phyloP scores from a whole-genome alignment of 2,797 vertebrate species.

The Cichlasoma orientale region DNA sequence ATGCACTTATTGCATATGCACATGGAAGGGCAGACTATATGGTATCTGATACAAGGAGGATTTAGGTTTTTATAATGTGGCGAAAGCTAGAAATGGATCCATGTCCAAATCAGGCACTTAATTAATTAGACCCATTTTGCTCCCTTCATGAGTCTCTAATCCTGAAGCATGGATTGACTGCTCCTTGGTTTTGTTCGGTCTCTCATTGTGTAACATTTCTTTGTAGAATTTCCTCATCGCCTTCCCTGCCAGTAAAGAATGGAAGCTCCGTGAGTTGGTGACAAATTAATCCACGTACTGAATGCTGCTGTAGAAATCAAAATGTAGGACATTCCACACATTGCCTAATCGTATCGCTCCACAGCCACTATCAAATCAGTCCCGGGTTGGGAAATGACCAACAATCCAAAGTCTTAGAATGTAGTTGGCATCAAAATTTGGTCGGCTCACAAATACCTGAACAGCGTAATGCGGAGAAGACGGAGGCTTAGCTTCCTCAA shows the following conservation, averaged over 20 bases:
- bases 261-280: constrained; percentile 17
- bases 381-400: constrained; percentile 58
- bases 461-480: constrained; percentile 62
- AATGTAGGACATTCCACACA: constrained; percentile 62
- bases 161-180: constrained; percentile 6
- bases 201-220: constrained; percentile 36
- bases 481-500: constrained; percentile 69
- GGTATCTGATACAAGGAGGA: background rate
- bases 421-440: constrained; percentile 56
- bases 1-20: background rate
- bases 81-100: background rate
- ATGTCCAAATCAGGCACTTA: background rate
- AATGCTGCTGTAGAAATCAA: constrained; percentile 39
- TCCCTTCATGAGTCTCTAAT: constrained; percentile 10
- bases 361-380: constrained; percentile 44
- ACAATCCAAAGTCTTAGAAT: constrained; percentile 61
- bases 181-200: constrained; percentile 1
- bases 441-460: constrained; percentile 72
- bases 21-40: background rate
- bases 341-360: constrained; percentile 41
- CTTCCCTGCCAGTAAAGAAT: constrained; percentile 18
- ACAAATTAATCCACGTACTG: constrained; percentile 37
- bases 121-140: background rate
- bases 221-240: constrained; percentile 36
- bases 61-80: background rate